Evolutionary conservation across 2,888 invertebrate species (phyloP).

Genomic region (Chesias legatella): DNA sequence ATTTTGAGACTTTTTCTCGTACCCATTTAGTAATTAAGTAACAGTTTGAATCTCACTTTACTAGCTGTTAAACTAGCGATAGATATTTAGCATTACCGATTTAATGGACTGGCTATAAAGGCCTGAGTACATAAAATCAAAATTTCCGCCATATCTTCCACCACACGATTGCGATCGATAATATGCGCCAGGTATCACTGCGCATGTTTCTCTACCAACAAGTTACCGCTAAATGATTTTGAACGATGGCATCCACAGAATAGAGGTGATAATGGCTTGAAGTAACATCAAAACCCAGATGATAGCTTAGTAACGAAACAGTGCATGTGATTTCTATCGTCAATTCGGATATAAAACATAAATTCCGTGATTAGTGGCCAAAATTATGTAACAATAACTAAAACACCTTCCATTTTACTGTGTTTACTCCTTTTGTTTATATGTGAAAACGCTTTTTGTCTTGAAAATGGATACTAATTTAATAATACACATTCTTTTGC

Average conservation of each 20-base stretch:
- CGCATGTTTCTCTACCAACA: conserved; percentile 64
- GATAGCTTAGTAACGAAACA: conserved; percentile 62
- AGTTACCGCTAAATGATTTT: conserved; percentile 23
- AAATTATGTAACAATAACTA: not conserved
- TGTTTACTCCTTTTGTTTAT: not conserved
- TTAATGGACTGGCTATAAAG: conserved; percentile 16
- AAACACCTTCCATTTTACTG: not conserved
- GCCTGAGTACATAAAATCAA: conserved; percentile 27
- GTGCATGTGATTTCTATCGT: conserved; percentile 56
- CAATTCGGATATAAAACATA: conserved; percentile 34
- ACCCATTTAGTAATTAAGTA: too few species aligned
- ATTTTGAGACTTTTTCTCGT: too few species aligned
- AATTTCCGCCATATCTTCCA: conserved; percentile 67
- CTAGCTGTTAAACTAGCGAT: not conserved
- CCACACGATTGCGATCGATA: conserved; percentile 74
- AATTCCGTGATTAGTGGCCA: conserved; percentile 2
- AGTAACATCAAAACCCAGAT: conserved; percentile 43
- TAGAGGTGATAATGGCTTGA: conserved; percentile 25
- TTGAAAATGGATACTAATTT: conserved; percentile 14
- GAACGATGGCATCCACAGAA: conserved; percentile 14
- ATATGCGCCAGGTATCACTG: conserved; percentile 73
- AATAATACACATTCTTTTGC: conserved; percentile 8
- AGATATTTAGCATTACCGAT: conserved; percentile 1
- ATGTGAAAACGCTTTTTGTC: not conserved
- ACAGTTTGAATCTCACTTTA: too few species aligned